Conservation (phyloP, 2,113 vertebrate genomes). For the Tichodroma muraria region DNA sequence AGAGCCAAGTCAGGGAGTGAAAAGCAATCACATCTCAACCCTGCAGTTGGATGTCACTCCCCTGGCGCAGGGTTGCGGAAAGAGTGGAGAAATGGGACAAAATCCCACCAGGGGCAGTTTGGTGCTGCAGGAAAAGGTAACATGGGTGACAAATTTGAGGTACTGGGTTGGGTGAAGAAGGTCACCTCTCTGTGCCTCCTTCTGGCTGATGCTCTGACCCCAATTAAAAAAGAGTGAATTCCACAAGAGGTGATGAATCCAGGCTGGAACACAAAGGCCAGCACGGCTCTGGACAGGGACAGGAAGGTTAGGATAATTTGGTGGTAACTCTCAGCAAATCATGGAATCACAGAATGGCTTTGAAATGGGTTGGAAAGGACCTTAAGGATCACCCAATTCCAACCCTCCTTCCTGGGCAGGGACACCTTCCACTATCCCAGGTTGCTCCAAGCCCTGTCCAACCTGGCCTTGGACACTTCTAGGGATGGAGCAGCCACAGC, state of each 20-base stretch:
- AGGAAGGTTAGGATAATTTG: neutral
- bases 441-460: accelerated
- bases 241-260: neutral
- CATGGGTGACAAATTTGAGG: neutral
- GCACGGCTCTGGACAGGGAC: neutral
- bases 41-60: neutral
- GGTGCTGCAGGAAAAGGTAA: neutral
- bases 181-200: neutral
- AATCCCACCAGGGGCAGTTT: neutral
- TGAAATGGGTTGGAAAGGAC: neutral
- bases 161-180: neutral
- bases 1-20: neutral
- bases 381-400: neutral
- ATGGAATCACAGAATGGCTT: neutral
- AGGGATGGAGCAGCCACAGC: neutral
- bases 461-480: accelerated
- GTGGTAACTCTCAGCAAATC: neutral
- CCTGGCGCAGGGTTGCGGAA: neutral
- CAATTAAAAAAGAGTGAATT: neutral
- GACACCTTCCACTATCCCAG: neutral
- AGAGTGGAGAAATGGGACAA: neutral
- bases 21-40: neutral
- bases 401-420: neutral
- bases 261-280: neutral
- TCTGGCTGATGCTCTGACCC: neutral